Evolutionary conservation across 2,888 invertebrate species (phyloP).

Genomic region (Margaritifera margaritifera): DNA sequence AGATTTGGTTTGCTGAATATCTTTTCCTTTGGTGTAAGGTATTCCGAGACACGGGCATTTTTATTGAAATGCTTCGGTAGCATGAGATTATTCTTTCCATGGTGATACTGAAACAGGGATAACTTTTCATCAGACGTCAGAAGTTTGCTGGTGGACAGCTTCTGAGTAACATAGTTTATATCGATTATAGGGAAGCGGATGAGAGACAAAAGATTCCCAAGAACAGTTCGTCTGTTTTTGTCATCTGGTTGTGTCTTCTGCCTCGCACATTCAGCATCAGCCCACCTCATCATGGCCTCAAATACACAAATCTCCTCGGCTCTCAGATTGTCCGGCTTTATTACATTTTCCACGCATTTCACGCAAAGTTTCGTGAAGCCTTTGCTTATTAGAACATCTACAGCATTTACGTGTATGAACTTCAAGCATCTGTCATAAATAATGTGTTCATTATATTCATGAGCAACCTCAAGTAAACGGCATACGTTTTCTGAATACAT

Average conservation of each 20-base stretch:
- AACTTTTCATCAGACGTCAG: slow-evolving; percentile 28
- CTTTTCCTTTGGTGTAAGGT: no score
- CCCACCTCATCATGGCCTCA: slow-evolving; percentile 27
- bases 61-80: slow-evolving; percentile 16
- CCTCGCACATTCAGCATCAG: slow-evolving; percentile 25
- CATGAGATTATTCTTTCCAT: slow-evolving; percentile 15
- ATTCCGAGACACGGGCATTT: not conserved
- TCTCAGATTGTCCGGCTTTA: slow-evolving; percentile 28
- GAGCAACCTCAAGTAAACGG: slow-evolving; percentile 22
- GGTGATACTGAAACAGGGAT: slow-evolving; percentile 26
- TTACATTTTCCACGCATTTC: slow-evolving; percentile 25
- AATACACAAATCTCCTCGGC: slow-evolving; percentile 31
- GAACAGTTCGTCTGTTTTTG: slow-evolving; percentile 19
- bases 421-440: slow-evolving; percentile 22
- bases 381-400: slow-evolving; percentile 18
- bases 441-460: slow-evolving; percentile 12
- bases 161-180: slow-evolving; percentile 18
- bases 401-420: slow-evolving; percentile 32
- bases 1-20: no score
- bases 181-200: slow-evolving; percentile 27
- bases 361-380: slow-evolving; percentile 23
- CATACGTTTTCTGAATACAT: slow-evolving; percentile 32
- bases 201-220: slow-evolving; percentile 17
- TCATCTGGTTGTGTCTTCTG: slow-evolving; percentile 17
- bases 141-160: slow-evolving; percentile 21